A percentile compares a stretch with the other conserved stretches of the same genome.
These are phyloP conservation scores for Drosophila parabipectinata DNA, from an alignment of 1,140 invertebrate genomes.

Conservation along the genomic window DNA sequence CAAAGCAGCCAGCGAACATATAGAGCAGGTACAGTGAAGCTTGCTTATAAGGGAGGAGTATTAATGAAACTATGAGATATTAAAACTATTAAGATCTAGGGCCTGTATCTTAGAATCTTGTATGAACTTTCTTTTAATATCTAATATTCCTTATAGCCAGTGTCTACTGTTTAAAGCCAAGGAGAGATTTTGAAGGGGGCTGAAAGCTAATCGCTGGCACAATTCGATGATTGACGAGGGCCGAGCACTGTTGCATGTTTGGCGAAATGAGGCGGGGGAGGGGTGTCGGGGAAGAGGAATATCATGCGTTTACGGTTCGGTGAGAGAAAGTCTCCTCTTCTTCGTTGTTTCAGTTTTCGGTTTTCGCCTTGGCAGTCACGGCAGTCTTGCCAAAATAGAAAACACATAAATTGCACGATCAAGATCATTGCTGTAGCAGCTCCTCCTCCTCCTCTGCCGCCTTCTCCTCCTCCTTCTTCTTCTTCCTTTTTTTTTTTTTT, in stretches of 20 bases:
- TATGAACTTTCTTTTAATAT: too few relatives aligned
- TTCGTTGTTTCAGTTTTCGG: background rate
- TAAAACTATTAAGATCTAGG: too few relatives aligned
- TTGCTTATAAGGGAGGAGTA: background rate
- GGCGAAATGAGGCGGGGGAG: background rate
- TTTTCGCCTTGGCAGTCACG: conserved; percentile 63
- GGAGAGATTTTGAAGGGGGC: background rate
- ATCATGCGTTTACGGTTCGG: conserved; percentile 22
- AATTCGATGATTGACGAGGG: conserved; percentile 55
- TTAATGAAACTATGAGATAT: background rate
- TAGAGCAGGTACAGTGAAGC: background rate
- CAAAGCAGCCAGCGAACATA: conserved; percentile 15
- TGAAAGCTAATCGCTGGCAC: conserved; percentile 50
- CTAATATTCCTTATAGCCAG: background rate
- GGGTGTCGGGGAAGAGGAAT: background rate
- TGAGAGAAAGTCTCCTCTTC: conserved; percentile 16
- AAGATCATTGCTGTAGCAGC: conserved; percentile 69
- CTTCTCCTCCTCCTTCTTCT: background rate
- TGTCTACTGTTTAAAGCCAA: background rate
- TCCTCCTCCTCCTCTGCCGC: background rate
- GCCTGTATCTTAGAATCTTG: background rate
- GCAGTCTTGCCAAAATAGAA: conserved; percentile 75
- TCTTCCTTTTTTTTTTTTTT: conserved; percentile 10
- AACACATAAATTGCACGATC: conserved; percentile 78
- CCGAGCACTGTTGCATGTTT: conserved; percentile 13